phyloP scores from a whole-genome alignment of 1,140 invertebrate genomes.

The Ceratoteleas bidentatus region DNA sequence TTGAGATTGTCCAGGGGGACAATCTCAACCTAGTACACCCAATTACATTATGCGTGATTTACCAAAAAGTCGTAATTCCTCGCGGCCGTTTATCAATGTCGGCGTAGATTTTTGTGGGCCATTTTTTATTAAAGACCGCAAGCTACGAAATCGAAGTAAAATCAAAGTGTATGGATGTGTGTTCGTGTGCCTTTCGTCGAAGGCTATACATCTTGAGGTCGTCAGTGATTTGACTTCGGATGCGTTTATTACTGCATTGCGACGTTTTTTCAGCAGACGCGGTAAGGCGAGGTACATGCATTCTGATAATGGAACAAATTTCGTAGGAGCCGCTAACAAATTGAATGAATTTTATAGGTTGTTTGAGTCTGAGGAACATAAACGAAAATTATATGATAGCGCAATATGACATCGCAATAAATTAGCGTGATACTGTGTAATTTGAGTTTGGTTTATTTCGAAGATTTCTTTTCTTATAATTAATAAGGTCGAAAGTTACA shows the following conservation, averaged over 20 bases:
- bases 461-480: no score
- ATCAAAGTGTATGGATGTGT: slow-evolving; percentile 21
- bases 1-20: slow-evolving; percentile 4
- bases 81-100: slow-evolving; percentile 24
- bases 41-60: slow-evolving; percentile 43
- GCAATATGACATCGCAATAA: no score
- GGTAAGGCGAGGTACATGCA: no score
- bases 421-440: no score
- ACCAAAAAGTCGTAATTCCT: not conserved
- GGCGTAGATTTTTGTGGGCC: slow-evolving; percentile 32
- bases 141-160: not conserved
- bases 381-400: no score
- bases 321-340: no score
- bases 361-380: no score
- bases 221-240: slow-evolving; percentile 15
- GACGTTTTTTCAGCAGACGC: no score
- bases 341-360: no score
- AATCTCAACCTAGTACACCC: slow-evolving; percentile 5
- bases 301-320: no score
- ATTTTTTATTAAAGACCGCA: slow-evolving; percentile 26
- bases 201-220: slow-evolving; percentile 71
- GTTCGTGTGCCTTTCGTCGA: slow-evolving; percentile 43
- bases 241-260: not conserved
- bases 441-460: no score
- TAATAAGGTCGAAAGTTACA: no score